Base-by-base conservation (phyloP, 1,140 invertebrate species). In the Caenorhabditis remanei region DNA sequence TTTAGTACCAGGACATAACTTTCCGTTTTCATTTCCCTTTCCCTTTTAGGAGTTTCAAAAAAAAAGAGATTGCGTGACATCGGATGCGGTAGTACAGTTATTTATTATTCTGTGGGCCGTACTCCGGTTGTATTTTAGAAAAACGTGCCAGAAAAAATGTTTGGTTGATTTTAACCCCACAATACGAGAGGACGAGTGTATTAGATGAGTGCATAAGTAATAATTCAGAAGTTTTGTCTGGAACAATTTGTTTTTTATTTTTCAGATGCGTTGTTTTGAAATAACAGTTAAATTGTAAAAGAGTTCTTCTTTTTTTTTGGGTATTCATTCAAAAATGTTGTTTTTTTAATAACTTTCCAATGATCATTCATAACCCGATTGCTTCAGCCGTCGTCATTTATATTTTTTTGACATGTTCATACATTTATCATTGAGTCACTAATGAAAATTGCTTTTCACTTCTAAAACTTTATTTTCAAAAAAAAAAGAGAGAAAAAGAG, bases 1-100 rank as follows among this genome's bases (percentile, higher is more conserved):
- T 71, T 71, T 71, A 71, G 65, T 71, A 71, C 65, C 65, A 43
- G 43, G 65, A 48, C 41, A 71, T 46, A 63, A 63, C 24, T 24
- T 14, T 8, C 50, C 50, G 11, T 16, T 53, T 53, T 53, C 50
- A 53, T 53, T 53, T 8, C 50, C 16, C 16, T 16, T 14, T 11
- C 41, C 41, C 19, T 19, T 43, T 71, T 71, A 14, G 41, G 19
- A 19, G 40, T 43, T 79, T 79, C 21, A 21, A 21, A 79, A 50
- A 32, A 53, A 53, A 24, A 11, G 4, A 19, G 71, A 53, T 79
- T 50, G 71, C 71, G 46, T 79, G 71, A 32, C 71, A 21, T 5
- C 2, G 21, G 9, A 50, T 24, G 16, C 9, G 13, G 43, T 50
- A 53, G n/a, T 50, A 79, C 46, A 24, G 13, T 79, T 2, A 79